Base-by-base conservation (phyloP, 2,797 vertebrate species). In the Helicolenus hilgendorfi region DNA sequence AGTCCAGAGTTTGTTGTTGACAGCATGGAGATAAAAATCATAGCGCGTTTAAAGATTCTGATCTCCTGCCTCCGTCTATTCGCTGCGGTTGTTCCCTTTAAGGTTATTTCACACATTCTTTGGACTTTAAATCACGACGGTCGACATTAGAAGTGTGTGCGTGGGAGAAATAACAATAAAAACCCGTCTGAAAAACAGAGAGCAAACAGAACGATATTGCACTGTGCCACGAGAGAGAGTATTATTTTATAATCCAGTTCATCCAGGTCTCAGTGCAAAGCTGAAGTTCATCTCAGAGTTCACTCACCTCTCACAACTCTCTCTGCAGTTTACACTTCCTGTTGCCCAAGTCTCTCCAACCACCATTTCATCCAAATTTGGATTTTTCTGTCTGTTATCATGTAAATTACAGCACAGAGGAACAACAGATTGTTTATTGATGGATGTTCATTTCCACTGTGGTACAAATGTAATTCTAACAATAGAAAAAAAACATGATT, bases 241-340 rank as follows among this genome's bases (percentile, higher is more conserved):
- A 36, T 64, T 45, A 11, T 72, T 84, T 69, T 60, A 60, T 69
- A 72, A 65, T 55, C n/a, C 29, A 27, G 27, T 63, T 76, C 36
- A 78, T 70, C 14, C 22, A 45, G 58, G 67, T 74, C 0, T 84
- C 70, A 55, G 53, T 41, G 60, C 59, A 11, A 60, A 85, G 35
- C 55, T 62, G 45, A 68, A 65, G 70, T 75, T 87, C 45, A 78
- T 5, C 36, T 64, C 7, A 64, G 72, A 69, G 75, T 77, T 79
- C 22, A 13, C 59, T 72, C 59, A 72, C 35, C 26, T 74, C 29
- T 72, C 20, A 36, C 36, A 64, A 26, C 10, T 56, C 5, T 81
- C 4, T 78, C 73, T 56, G 59, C 24, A 72, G 22, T 62, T 67
- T 49, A 26, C 20, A 49, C 72, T 33, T 71, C 18, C 41, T 38